phyloP scores from a whole-genome alignment of 64 coral and sea anemone genomes.

The Exaiptasia diaphana region DNA sequence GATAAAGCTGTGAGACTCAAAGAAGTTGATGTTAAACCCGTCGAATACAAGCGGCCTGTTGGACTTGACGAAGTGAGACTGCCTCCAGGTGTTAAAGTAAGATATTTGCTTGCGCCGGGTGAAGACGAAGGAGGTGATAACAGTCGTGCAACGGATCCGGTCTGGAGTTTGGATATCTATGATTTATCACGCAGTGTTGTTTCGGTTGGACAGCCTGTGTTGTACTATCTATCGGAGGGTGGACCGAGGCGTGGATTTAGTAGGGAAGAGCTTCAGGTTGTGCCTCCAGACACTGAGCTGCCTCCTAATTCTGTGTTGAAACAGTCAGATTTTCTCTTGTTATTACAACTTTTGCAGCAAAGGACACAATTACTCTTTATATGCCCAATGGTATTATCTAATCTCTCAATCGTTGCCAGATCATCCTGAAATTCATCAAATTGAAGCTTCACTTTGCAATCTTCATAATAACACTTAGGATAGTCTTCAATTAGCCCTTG shows the following conservation, averaged over 20 bases:
- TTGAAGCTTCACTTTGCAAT: too few relatives aligned
- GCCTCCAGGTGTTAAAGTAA: neutral
- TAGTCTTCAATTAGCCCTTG: too few relatives aligned
- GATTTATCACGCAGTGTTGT: neutral
- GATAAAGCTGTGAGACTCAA: constrained; percentile 31
- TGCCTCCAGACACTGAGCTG: neutral
- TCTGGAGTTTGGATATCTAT: constrained; percentile 5
- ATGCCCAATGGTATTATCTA: too few relatives aligned
- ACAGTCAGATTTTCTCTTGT: too few relatives aligned
- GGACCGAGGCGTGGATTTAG: neutral
- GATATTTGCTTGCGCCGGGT: neutral
- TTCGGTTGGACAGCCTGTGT: neutral
- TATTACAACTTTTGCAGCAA: too few relatives aligned
- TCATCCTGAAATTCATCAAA: too few relatives aligned
- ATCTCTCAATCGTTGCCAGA: too few relatives aligned
- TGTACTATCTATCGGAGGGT: neutral
- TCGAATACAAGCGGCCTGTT: constrained; percentile 25
- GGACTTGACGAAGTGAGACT: neutral
- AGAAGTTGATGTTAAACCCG: constrained; percentile 27
- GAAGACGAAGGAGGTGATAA: neutral
- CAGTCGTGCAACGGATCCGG: constrained; percentile 13
- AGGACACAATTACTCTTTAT: too few relatives aligned
- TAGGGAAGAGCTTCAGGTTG: constrained; percentile 2
- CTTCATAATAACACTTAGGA: too few relatives aligned
- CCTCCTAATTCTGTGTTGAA: neutral